Percentiles rank a stretch among this genome's conserved stretches.
Evolutionary conservation across 2,113 vertebrate species (phyloP).

Genomic region (Gobiocypris rarus): DNA sequence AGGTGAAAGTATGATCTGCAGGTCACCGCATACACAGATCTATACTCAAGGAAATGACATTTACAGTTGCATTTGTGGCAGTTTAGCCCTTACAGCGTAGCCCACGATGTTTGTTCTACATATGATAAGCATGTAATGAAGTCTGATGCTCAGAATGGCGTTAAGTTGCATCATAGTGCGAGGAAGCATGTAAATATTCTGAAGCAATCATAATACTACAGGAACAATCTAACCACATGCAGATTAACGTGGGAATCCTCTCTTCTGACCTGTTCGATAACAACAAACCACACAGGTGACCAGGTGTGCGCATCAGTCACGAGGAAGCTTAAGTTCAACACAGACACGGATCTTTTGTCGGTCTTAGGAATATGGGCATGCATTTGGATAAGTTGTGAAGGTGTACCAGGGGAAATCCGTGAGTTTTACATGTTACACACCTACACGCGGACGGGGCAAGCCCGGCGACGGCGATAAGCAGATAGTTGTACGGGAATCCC

Average conservation of each 20-base stretch:
- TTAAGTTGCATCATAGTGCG: neutral
- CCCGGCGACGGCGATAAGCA: constrained; percentile 42
- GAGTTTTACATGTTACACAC: constrained; percentile 67
- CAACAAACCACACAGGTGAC: constrained; percentile 30
- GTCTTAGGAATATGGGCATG: constrained; percentile 19
- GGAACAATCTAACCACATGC: neutral
- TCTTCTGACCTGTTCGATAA: neutral
- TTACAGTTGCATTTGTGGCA: neutral
- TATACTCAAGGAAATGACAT: neutral
- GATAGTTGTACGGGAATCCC: constrained; percentile 64
- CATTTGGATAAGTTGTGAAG: constrained; percentile 41
- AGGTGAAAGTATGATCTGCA: neutral
- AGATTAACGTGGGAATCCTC: constrained; percentile 44
- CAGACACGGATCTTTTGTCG: neutral
- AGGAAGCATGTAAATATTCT: neutral
- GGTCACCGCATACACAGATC: neutral
- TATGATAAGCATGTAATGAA: neutral
- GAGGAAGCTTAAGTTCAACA: constrained; percentile 39
- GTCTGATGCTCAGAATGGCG: neutral
- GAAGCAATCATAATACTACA: neutral
- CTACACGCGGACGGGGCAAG: constrained; percentile 31
- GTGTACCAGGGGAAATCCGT: constrained; percentile 67
- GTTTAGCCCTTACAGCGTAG: neutral
- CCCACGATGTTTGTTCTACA: neutral
- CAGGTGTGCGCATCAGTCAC: neutral